Base-by-base conservation (phyloP, 1,140 invertebrate genomes). In the Tetramorium alpestre region DNA sequence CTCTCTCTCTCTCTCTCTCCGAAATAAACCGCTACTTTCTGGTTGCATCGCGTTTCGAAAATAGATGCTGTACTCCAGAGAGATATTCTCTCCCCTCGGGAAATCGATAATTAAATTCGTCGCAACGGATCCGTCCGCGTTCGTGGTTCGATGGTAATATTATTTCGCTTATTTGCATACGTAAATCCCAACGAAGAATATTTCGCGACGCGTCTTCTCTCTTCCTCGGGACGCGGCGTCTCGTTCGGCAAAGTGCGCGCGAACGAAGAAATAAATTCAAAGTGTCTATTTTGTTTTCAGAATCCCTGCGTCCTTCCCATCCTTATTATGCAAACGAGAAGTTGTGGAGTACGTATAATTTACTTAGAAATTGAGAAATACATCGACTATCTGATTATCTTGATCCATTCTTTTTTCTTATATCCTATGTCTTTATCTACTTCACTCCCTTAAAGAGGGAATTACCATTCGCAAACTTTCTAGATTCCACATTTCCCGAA, bases 51-150 rank as follows among this genome's bases (percentile, higher is more conserved):
- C 67, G 38, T 73, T 73, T 49, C 25, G 41, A 60, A 60, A 73
- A 75, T 84, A 75, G n/a, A 41, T 10, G 41, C 38, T 47, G 51
- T n/a, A 60, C 56, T 13, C 13, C 25, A 28, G 58, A 78, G 64
- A 65, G 73, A 44, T 56, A 78, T 85, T 44, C 47, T 65, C 60
- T 64, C 60, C 13, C 13, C 44, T 1, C 28, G 73, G 38, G 47
- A 16, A 85, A 85, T 78, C 72, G 85, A 60, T 82, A 82, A 87
- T 87, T 87, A 82, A 72, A 87, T 58, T 67, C 16, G 67, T 38
- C 67, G 16, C 67, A 64, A 78, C 44, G 28, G 72, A n/a, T 56
- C 78, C 58, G 51, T 58, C 22, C 67, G 67, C 38, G 67, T 49
- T 84, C 38, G 28, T 25, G 54, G 80, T 60, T 84, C 80, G 69